phyloP scores from a whole-genome alignment of 23 tunicate species.

The Ascidia mentula region DNA sequence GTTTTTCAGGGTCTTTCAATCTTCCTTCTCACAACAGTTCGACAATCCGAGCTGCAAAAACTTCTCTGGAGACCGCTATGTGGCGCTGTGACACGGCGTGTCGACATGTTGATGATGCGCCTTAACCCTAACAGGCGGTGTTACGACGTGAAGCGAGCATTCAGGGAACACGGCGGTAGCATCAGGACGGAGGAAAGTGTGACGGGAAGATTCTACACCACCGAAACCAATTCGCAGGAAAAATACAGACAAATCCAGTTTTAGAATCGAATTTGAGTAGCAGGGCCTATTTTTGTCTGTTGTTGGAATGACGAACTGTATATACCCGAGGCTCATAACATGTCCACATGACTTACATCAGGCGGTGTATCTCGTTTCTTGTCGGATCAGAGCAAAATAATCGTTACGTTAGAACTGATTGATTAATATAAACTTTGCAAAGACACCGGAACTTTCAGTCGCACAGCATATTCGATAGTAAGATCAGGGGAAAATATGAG shows the following conservation, averaged over 20 bases:
- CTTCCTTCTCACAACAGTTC: not conserved
- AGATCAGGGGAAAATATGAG: no score
- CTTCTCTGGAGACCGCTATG: not conserved
- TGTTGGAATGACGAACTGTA: no score
- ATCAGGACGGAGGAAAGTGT: not conserved
- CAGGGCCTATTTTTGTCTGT: no score
- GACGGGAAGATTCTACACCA: not conserved
- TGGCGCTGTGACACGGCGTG: not conserved
- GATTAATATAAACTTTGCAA: no score
- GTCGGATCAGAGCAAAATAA: no score
- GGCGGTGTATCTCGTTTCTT: no score
- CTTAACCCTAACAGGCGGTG: not conserved
- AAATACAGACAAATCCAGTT: not conserved
- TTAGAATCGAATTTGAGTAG: no score
- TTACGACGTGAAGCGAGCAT: not conserved
- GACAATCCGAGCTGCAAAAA: not conserved
- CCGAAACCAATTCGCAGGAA: not conserved
- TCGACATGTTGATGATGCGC: not conserved
- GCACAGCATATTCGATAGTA: no score
- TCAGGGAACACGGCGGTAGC: not conserved
- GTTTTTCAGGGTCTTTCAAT: not conserved
- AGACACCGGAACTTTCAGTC: no score
- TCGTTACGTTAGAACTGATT: no score
- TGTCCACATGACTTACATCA: no score
- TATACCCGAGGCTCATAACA: no score